A percentile compares a stretch with the other conserved stretches of the same genome.
Evolutionary conservation across 2,113 vertebrate species (phyloP).

Genomic region (Laticauda laticaudata): DNA sequence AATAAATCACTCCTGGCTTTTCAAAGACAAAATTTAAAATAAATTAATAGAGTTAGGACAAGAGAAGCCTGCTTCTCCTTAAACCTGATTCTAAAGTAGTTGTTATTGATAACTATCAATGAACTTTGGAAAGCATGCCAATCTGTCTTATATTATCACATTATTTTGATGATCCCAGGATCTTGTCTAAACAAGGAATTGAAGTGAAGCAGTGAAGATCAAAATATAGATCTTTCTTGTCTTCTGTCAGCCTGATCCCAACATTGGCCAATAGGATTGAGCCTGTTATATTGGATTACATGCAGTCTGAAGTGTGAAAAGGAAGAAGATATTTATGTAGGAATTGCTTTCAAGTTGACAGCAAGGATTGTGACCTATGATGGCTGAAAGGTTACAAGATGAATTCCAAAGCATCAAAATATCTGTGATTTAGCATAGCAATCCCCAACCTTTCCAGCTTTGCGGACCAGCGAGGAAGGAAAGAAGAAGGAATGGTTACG

Average conservation of each 20-base stretch:
- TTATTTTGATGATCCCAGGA: background rate
- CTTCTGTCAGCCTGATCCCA: background rate
- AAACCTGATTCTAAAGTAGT: background rate
- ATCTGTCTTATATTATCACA: background rate
- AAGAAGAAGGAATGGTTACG: background rate
- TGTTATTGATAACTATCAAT: background rate
- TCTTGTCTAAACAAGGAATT: background rate
- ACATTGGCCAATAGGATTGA: background rate
- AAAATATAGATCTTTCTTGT: background rate
- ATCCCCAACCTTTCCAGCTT: background rate
- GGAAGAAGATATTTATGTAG: background rate
- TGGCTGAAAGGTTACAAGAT: background rate
- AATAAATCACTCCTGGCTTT: background rate
- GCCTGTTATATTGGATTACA: background rate
- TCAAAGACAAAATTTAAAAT: background rate
- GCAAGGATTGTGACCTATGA: background rate
- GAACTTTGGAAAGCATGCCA: background rate
- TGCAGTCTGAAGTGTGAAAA: background rate
- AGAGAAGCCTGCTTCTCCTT: background rate
- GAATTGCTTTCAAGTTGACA: background rate
- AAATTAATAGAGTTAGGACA: background rate
- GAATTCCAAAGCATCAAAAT: background rate
- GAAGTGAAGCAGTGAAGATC: background rate
- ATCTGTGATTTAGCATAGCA: background rate
- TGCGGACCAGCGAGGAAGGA: background rate